Base-by-base conservation (phyloP, 2,888 invertebrate genomes). In the Tipula unca region DNA sequence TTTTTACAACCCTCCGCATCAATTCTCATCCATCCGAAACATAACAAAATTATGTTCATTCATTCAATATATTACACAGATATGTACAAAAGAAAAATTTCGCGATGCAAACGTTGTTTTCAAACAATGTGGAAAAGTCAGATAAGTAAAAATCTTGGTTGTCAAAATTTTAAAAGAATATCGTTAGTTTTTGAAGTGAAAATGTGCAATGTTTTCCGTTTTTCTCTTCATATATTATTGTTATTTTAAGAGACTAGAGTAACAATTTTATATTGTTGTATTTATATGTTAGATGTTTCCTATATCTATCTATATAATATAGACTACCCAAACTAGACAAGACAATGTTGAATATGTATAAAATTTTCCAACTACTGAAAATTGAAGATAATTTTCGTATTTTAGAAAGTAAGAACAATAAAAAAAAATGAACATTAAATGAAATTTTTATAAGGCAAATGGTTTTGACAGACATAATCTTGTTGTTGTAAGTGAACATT, bases 401-500 rank as follows among this genome's bases (percentile, higher is more conserved):
- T 69, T 69, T 69, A 69, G 69, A 69, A 69, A 69, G 25, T 69
- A 69, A 25, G 10, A n/a, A n/a, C n/a, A n/a, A n/a, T n/a, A 25
- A 69, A 25, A 48, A 17, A 48, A 48, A 69, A 69, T 10, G 69
- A 25, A 69, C 10, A 69, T 69, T 10, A 42, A 69, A 69, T 69
- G 25, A 69, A 69, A 69, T 25, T 69, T 69, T 69, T 69, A 69
- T 69, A 69, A 69, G 69, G 69, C 69, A 69, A 69, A 69, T 69
- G 69, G 69, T 69, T 69, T 69, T 69, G 69, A 69, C 69, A 69
- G 69, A 69, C 69, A 69, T 69, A 69, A 69, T 69, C 69, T 69
- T 69, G 25, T 69, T 69, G 69, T 69, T 69, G 69, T 69, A 69
- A 69, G 25, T 69, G 69, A 69, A 69, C 69, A 69, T 69, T 69